A percentile compares a stretch with the other conserved stretches of the same genome.
Evolutionary conservation across 2,888 invertebrate species (phyloP).

Genomic region (Brachypalpus laphriformis): DNA sequence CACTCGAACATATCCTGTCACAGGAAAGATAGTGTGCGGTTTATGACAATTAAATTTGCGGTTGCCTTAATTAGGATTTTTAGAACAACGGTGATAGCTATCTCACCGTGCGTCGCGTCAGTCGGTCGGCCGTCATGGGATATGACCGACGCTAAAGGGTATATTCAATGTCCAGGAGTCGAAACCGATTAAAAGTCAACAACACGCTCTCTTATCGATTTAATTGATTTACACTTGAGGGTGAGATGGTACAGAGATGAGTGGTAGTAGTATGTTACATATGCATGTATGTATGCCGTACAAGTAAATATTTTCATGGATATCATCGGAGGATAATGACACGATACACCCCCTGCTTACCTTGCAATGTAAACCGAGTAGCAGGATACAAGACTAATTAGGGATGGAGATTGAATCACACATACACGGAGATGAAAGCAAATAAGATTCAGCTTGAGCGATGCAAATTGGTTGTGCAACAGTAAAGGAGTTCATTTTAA

Average conservation of each 20-base stretch:
- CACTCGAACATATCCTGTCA: neutral
- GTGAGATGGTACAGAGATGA: neutral
- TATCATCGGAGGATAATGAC: conserved; percentile 43
- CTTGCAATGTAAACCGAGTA: conserved; percentile 16
- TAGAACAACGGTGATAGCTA: conserved; percentile 24
- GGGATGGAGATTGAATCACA: conserved; percentile 41
- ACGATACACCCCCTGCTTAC: conserved; percentile 13
- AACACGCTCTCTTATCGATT: conserved; percentile 32
- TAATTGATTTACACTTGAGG: conserved; percentile 41
- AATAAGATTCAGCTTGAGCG: conserved; percentile 15
- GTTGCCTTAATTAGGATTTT: conserved; percentile 55
- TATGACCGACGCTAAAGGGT: neutral
- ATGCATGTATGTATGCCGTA: neutral
- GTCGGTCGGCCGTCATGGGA: neutral
- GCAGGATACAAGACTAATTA: conserved; percentile 52
- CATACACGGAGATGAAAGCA: conserved; percentile 3
- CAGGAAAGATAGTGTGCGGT: conserved; percentile 33
- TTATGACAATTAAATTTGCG: conserved; percentile 47
- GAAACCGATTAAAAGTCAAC: neutral
- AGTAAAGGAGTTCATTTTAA: conserved; percentile 56
- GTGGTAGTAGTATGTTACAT: neutral
- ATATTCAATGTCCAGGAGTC: neutral
- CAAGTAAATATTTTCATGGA: conserved; percentile 56
- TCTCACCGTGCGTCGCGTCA: neutral
- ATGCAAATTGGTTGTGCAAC: conserved; percentile 51